A percentile compares a stretch with the other conserved stretches of the same genome.
These are phyloP conservation scores for Caenorhabditis afra DNA, from an alignment of 2,888 invertebrate genomes.

Conservation along the genomic window DNA sequence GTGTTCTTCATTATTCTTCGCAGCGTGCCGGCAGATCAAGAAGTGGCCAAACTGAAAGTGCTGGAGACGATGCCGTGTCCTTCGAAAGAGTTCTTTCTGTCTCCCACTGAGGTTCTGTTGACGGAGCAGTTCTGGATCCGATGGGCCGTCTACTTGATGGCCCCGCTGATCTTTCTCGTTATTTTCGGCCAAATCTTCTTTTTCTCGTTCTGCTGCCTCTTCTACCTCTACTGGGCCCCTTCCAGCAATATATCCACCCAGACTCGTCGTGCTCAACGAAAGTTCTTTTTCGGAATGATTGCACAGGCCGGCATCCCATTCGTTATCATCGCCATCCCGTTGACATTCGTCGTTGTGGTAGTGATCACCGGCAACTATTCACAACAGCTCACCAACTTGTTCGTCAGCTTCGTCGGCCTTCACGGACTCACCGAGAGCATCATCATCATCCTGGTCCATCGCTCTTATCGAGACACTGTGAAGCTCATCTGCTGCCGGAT, in stretches of 20 bases:
- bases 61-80: constrained; percentile 14
- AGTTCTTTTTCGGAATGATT: not conserved
- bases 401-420: not conserved
- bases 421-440: not conserved
- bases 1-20: not conserved
- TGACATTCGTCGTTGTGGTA: not conserved
- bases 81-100: constrained; percentile 12
- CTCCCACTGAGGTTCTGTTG: not conserved
- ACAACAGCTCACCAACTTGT: not conserved
- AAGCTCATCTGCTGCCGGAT: too few species aligned
- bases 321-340: not conserved
- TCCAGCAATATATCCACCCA: too few species aligned
- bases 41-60: constrained; percentile 5
- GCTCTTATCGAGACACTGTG: not conserved
- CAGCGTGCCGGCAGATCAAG: constrained; percentile 15
- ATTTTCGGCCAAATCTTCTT: not conserved
- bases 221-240: too few species aligned
- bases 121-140: not conserved
- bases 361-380: not conserved
- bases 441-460: not conserved
- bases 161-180: not conserved
- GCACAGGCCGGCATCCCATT: not conserved
- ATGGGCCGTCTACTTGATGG: not conserved
- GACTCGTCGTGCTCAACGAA: not conserved
- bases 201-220: not conserved